Base-by-base conservation (phyloP, 2,797 vertebrate species). In the Alca torda region DNA sequence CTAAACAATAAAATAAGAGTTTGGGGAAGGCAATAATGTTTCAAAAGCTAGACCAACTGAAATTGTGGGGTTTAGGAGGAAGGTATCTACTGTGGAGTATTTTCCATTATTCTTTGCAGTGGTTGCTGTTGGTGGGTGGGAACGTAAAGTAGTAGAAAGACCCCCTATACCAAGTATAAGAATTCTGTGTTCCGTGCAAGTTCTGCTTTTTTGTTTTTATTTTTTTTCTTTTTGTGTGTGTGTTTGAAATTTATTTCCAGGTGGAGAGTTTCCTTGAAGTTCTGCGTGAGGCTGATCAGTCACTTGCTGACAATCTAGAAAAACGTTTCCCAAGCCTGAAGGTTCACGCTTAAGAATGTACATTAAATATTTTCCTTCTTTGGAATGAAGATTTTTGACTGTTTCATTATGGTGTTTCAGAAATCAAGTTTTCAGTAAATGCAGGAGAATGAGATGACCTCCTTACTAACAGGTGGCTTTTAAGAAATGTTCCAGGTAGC, bases 251-350 rank as follows among this genome's bases (percentile, higher is more conserved):
- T 96, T 84, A 91, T 73, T 96, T 86, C 41, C 91, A 99, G 99
- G 98, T 99, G 92, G 97, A 99, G 96, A 98, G 98, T 96, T 98
- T 99, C 90, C 96, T 98, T 72, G 96, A 96, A 89, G 93, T 98
- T 63, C 96, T 99, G 91, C 98, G 96, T 46, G 98, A 99, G 87
- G 97, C 98, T 94, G 98, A 99, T 97, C 98, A 98, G 75, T 96
- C 97, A 12, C 96, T 99, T 96, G 99, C 99, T 96, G 98, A 98
- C 70, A 91, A 96, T 75, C 95, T 99, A 93, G 98, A 98, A 83
- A 98, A 98, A 84, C 89, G 96, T 50, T 98, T 98, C 84, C 97
- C 98, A 41, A 97, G 81, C 91, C 94, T 98, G 91, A 97, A 96
- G 88, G 95, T 91, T 90, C 96, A 93, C 26, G 56, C 91, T 74